Evolutionary conservation across 2,113 vertebrate genomes (phyloP).

Genomic region (Meleagris gallopavo): DNA sequence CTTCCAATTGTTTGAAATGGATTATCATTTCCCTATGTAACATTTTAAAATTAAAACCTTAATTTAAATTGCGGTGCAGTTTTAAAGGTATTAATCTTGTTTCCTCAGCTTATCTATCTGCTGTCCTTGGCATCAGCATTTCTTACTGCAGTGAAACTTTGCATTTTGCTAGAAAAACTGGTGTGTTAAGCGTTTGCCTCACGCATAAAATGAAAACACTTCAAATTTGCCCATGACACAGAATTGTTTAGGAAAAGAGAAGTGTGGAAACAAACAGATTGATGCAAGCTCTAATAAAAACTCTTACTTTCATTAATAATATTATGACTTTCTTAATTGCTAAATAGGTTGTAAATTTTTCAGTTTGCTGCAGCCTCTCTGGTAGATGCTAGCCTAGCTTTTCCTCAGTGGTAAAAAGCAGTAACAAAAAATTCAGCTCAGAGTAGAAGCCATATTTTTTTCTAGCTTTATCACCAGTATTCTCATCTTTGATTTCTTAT

Average conservation of each 20-base stretch:
- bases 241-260: not conserved
- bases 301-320: not conserved
- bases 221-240: not conserved
- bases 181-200: not conserved
- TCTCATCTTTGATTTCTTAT: not conserved
- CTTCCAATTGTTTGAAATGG: not conserved
- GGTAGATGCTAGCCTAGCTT: not conserved
- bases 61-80: not conserved
- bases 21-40: not conserved
- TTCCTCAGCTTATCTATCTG: not conserved
- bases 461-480: not conserved
- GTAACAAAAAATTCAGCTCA: not conserved
- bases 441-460: not conserved
- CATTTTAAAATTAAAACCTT: constrained; percentile 40
- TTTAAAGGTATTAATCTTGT: not conserved
- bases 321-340: not conserved
- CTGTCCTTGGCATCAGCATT: not conserved
- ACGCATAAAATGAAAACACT: not conserved
- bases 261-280: not conserved
- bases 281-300: not conserved
- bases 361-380: not conserved
- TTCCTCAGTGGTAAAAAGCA: not conserved
- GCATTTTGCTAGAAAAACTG: not conserved
- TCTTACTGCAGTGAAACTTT: not conserved
- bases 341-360: not conserved